Evolutionary conservation across 2,888 invertebrate genomes (phyloP).

Genomic region (Strigamia crassipes): DNA sequence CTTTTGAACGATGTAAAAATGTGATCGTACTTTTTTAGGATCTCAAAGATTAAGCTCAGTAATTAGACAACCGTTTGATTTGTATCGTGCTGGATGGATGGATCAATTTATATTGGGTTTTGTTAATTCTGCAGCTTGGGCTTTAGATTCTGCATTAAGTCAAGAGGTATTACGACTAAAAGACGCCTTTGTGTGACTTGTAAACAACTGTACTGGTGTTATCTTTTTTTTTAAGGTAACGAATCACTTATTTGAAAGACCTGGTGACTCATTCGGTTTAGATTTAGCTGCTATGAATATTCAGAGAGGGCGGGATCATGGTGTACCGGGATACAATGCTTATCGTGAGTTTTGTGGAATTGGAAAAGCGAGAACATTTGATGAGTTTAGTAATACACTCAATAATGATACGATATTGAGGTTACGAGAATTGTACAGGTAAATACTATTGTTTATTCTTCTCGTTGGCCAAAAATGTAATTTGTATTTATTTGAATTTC

Average conservation of each 20-base stretch:
- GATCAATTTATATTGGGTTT: slow-evolving; percentile 51
- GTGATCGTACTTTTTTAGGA: neutral
- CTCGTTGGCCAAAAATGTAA: neutral
- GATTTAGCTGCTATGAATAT: slow-evolving; percentile 55
- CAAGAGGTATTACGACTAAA: slow-evolving; percentile 48
- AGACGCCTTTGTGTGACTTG: too few relatives aligned
- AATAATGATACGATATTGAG: slow-evolving; percentile 82
- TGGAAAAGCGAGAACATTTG: slow-evolving; percentile 54
- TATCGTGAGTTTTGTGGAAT: slow-evolving; percentile 57
- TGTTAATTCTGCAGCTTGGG: slow-evolving; percentile 50
- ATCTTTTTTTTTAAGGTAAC: slow-evolving; percentile 51
- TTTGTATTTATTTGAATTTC: neutral
- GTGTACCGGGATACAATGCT: slow-evolving; percentile 56
- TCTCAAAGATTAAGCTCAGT: slow-evolving; percentile 44
- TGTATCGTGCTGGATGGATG: slow-evolving; percentile 51
- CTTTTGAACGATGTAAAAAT: neutral
- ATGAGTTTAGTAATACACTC: slow-evolving; percentile 84
- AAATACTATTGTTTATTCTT: slow-evolving; percentile 52
- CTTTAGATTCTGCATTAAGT: slow-evolving; percentile 50
- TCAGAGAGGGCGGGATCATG: slow-evolving; percentile 54
- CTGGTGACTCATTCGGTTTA: slow-evolving; percentile 53
- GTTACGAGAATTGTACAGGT: slow-evolving; percentile 83
- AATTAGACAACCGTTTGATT: slow-evolving; percentile 50
- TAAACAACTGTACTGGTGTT: neutral
- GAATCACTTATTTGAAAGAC: slow-evolving; percentile 55